phyloP scores from a whole-genome alignment of 2,797 vertebrate genomes.

The Triplophysa yarkandensis region DNA sequence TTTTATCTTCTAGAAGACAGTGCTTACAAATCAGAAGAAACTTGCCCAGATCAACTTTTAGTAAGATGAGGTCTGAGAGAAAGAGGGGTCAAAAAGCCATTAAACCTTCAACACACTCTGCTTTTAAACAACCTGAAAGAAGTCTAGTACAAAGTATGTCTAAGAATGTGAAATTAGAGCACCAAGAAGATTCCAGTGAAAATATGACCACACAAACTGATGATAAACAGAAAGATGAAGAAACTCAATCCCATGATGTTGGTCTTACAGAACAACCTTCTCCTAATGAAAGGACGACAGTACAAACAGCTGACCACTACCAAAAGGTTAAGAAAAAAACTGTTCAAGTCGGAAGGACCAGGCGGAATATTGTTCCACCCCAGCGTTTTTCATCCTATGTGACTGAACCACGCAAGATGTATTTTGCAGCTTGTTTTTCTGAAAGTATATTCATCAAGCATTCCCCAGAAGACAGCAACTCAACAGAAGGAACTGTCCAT shows the following conservation, averaged over 20 bases:
- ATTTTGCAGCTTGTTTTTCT: slow-evolving; percentile 74
- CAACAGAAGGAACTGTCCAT: slow-evolving; percentile 25
- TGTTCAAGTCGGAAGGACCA: slow-evolving; percentile 73
- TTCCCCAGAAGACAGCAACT: slow-evolving; percentile 65
- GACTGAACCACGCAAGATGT: slow-evolving; percentile 81
- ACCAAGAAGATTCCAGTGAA: slow-evolving; percentile 61
- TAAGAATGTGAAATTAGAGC: slow-evolving; percentile 40
- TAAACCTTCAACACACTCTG: not conserved
- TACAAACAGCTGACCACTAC: not conserved
- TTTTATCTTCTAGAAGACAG: slow-evolving; percentile 79
- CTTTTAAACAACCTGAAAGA: slow-evolving; percentile 1
- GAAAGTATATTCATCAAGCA: slow-evolving; percentile 73
- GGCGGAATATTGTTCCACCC: slow-evolving; percentile 85
- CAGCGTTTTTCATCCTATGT: slow-evolving; percentile 88
- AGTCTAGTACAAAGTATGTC: slow-evolving; percentile 24
- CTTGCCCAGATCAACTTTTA: slow-evolving; percentile 77
- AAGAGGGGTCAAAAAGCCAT: not conserved
- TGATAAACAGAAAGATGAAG: slow-evolving; percentile 9
- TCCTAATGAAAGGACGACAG: slow-evolving; percentile 1
- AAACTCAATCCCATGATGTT: slow-evolving; percentile 6
- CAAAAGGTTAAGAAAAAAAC: slow-evolving; percentile 5
- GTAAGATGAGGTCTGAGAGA: slow-evolving; percentile 60
- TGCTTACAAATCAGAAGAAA: slow-evolving; percentile 88
- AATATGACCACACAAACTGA: slow-evolving; percentile 51
- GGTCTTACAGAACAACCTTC: slow-evolving; percentile 1